Evolutionary conservation across 2,113 vertebrate species (phyloP).

Genomic region (Chamaetylas fuelleborni): DNA sequence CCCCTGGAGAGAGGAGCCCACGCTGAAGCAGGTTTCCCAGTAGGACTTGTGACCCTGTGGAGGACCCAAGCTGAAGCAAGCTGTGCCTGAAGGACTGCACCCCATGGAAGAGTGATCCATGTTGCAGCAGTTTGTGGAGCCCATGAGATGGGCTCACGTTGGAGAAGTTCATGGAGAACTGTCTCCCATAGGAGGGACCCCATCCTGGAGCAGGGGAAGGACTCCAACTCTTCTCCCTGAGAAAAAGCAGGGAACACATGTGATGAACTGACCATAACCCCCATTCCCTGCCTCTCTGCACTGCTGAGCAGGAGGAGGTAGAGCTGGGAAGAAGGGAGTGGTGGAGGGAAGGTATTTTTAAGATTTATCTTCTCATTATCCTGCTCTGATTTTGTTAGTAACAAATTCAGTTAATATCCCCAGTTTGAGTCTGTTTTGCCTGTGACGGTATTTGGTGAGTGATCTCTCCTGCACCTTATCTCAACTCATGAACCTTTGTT

Average conservation of each 20-base stretch:
- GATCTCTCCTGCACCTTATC: neutral
- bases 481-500: neutral
- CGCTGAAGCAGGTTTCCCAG: neutral
- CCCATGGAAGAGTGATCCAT: neutral
- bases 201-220: neutral
- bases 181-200: neutral
- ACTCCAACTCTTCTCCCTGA: neutral
- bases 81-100: neutral
- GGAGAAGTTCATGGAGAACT: neutral
- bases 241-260: neutral
- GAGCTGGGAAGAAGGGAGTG: neutral
- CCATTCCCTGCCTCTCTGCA: neutral
- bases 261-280: neutral
- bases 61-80: neutral
- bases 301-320: neutral
- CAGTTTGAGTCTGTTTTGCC: neutral
- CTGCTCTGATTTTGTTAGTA: neutral
- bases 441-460: neutral
- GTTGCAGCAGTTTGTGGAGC: neutral
- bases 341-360: neutral
- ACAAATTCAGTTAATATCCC: neutral
- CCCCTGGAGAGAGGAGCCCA: neutral
- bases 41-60: neutral
- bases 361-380: neutral
- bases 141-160: rapidly evolving